Evolutionary conservation across 2,888 invertebrate genomes (phyloP).

Genomic region (Acheta domesticus): DNA sequence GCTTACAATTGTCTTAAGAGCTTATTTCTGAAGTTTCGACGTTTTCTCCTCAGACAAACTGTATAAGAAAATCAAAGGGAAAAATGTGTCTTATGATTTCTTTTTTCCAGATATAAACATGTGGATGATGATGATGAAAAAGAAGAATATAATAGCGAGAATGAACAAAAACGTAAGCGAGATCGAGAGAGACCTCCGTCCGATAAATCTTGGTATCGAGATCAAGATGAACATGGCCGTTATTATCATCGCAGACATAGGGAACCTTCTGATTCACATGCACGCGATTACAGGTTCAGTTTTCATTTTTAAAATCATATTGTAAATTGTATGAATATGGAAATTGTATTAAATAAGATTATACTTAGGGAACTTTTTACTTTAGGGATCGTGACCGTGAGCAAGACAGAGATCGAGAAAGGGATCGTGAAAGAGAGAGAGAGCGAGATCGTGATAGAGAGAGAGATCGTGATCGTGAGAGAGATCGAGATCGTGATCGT

Average conservation of each 20-base stretch:
- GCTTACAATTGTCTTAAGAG: no score
- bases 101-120: not conserved
- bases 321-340: not conserved
- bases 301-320: not conserved
- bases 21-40: no score
- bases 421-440: not conserved
- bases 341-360: not conserved
- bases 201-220: conserved; percentile 27
- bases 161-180: conserved; percentile 28
- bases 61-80: no score
- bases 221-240: conserved; percentile 29
- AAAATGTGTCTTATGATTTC: no score
- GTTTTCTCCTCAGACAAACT: no score
- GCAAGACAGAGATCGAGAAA: conserved; percentile 26
- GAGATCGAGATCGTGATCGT: conserved; percentile 42
- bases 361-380: not conserved
- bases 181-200: not conserved
- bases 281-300: not conserved
- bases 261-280: not conserved
- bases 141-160: conserved; percentile 35
- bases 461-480: conserved; percentile 42
- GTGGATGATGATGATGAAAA: conserved; percentile 36
- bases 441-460: conserved; percentile 34
- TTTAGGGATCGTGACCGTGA: not conserved
- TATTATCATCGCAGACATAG: conserved; percentile 27